phyloP scores from a whole-genome alignment of 2,888 invertebrate species.

The Eulithis testata region DNA sequence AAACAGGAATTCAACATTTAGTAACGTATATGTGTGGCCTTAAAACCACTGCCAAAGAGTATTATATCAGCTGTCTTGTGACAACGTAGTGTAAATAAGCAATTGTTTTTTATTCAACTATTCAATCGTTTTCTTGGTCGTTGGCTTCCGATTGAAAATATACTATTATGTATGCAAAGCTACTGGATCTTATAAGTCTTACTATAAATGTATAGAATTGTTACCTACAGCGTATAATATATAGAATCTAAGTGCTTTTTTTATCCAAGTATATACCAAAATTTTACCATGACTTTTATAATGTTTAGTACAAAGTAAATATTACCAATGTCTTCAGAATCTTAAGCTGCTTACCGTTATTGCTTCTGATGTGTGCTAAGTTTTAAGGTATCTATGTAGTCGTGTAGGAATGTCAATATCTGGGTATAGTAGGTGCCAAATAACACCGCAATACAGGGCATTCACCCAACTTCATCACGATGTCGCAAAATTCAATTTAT shows the following conservation, averaged over 20 bases:
- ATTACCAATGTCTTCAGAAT: constrained; percentile 27
- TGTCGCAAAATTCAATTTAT: too few relatives aligned
- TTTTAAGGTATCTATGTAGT: constrained; percentile 5
- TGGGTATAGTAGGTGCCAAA: too few relatives aligned
- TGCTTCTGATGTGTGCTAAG: constrained; percentile 16
- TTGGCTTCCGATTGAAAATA: constrained; percentile 12
- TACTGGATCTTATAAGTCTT: constrained; percentile 16
- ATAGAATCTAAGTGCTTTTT: constrained; percentile 31
- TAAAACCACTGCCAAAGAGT: constrained; percentile 19
- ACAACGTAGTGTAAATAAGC: constrained; percentile 16
- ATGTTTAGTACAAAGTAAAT: constrained; percentile 63
- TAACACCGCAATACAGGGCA: too few relatives aligned
- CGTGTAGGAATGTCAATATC: constrained; percentile 26
- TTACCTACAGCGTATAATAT: constrained; percentile 10
- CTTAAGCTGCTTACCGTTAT: constrained; percentile 12
- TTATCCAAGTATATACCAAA: constrained; percentile 53
- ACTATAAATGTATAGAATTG: constrained; percentile 19
- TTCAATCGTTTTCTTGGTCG: not conserved
- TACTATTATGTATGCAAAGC: constrained; percentile 9
- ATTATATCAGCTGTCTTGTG: not conserved
- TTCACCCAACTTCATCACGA: too few relatives aligned
- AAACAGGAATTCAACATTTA: too few relatives aligned
- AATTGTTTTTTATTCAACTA: not conserved
- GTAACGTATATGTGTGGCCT: not conserved
- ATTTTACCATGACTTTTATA: constrained; percentile 72